A percentile compares a stretch with the other conserved stretches of the same genome.
phyloP scores from a whole-genome alignment of 2,888 invertebrate species.

The Hydroisotoma schaefferi region DNA sequence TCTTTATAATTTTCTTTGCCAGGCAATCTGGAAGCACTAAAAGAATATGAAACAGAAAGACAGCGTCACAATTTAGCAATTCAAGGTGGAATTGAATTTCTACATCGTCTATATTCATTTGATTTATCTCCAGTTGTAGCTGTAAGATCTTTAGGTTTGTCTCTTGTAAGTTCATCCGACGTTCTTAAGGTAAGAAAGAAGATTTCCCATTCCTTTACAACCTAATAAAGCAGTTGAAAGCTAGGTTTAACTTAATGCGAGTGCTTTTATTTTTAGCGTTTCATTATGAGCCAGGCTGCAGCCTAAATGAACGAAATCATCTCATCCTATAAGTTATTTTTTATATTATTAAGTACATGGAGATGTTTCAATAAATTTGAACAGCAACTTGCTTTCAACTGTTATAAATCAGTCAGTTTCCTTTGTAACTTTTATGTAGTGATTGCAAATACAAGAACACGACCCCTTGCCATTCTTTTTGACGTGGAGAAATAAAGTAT shows the following conservation, averaged over 20 bases:
- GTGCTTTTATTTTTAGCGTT: slow-evolving; percentile 34
- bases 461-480: too few relatives aligned
- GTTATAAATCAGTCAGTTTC: too few relatives aligned
- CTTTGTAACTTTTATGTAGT: too few relatives aligned
- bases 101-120: slow-evolving; percentile 77
- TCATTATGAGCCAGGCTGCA: slow-evolving; percentile 43
- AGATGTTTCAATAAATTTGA: too few relatives aligned
- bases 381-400: too few relatives aligned
- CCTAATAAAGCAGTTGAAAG: not conserved
- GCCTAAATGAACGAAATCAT: too few relatives aligned
- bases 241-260: not conserved
- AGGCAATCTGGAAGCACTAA: slow-evolving; percentile 68
- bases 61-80: slow-evolving; percentile 85
- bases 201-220: not conserved
- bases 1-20: slow-evolving; percentile 23
- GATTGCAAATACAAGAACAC: too few relatives aligned
- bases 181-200: slow-evolving; percentile 64
- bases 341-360: too few relatives aligned
- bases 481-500: too few relatives aligned
- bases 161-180: slow-evolving; percentile 70
- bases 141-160: slow-evolving; percentile 76
- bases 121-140: slow-evolving; percentile 65
- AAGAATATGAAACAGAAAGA: slow-evolving; percentile 76
- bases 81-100: slow-evolving; percentile 78
- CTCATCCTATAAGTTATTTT: too few relatives aligned